These are phyloP conservation scores for Hydractinia symbiolongicarpus DNA, from an alignment of 30 jellyfish, hydroid and myxozoan species.

Conservation along the genomic window DNA sequence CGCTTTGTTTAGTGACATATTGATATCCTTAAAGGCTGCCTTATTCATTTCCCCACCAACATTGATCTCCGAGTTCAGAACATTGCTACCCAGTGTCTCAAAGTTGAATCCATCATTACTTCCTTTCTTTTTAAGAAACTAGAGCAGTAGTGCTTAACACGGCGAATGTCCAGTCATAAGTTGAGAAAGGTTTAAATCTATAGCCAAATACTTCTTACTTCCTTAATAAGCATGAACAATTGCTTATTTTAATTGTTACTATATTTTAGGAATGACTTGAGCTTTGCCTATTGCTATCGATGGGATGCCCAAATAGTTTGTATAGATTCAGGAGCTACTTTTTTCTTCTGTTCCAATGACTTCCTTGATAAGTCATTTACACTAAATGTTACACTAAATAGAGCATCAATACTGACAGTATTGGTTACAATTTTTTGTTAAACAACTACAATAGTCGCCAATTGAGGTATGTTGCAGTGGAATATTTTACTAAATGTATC, in stretches of 20 bases:
- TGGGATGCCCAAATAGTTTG: not conserved
- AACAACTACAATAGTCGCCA: not conserved
- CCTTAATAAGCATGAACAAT: too few relatives aligned
- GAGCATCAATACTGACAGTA: too few relatives aligned
- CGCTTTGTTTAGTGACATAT: too few relatives aligned
- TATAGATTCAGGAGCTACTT: not conserved
- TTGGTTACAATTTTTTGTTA: not conserved
- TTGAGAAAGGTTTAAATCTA: too few relatives aligned
- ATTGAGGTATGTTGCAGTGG: not conserved
- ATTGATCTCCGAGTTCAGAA: not conserved
- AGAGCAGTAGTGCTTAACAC: too few relatives aligned
- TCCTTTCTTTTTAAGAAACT: too few relatives aligned
- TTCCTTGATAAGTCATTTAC: not conserved
- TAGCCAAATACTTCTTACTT: too few relatives aligned
- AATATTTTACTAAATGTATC: not conserved
- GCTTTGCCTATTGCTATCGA: not conserved
- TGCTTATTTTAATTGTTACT: too few relatives aligned
- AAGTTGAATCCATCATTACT: not conserved
- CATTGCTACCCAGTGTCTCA: constrained; percentile 1
- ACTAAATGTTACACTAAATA: not conserved
- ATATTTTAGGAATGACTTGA: too few relatives aligned
- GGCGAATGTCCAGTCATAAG: too few relatives aligned
- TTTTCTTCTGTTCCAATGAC: not conserved
- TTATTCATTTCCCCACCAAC: too few relatives aligned
- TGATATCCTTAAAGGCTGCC: too few relatives aligned